Percentiles rank a stretch among this genome's conserved stretches.
phyloP scores from a whole-genome alignment of 2,888 invertebrate species.

The Trichogramma evanescens region DNA sequence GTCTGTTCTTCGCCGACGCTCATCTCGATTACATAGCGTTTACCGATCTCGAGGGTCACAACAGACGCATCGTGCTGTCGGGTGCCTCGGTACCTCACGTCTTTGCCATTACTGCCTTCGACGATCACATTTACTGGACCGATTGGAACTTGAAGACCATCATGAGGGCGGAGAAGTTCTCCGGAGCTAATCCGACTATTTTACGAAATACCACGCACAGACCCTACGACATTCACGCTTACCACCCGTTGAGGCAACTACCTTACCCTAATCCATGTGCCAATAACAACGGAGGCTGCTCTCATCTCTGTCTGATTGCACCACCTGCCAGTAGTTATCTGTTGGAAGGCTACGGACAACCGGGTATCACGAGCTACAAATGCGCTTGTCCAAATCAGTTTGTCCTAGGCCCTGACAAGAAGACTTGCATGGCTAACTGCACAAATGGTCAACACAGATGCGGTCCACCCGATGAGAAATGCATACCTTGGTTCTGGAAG shows the following conservation, averaged over 20 bases:
- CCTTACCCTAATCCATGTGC: constrained; percentile 87
- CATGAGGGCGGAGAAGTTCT: constrained; percentile 85
- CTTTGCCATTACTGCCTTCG: constrained; percentile 89
- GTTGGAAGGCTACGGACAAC: constrained; percentile 72
- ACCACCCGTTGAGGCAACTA: constrained; percentile 81
- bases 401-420: constrained; percentile 69
- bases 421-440: constrained; percentile 91
- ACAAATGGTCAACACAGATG: constrained; percentile 80
- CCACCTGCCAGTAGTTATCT: constrained; percentile 74
- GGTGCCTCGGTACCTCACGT: constrained; percentile 87
- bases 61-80: constrained; percentile 74
- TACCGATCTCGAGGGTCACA: constrained; percentile 84
- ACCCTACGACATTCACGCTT: constrained; percentile 88
- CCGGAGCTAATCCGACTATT: constrained; percentile 65
- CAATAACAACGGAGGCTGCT: constrained; percentile 88
- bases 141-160: constrained; percentile 97
- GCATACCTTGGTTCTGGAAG: constrained; percentile 74
- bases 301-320: constrained; percentile 87
- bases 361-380: constrained; percentile 69
- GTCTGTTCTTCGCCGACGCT: constrained; percentile 96
- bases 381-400: constrained; percentile 97
- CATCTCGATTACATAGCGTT: constrained; percentile 96
- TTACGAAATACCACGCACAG: constrained; percentile 88
- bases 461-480: constrained; percentile 62
- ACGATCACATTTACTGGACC: constrained; percentile 91